Percentiles rank a stretch among this genome's conserved stretches.
phyloP scores from a whole-genome alignment of 2,113 vertebrate genomes.

The Gymnarchus niloticus region DNA sequence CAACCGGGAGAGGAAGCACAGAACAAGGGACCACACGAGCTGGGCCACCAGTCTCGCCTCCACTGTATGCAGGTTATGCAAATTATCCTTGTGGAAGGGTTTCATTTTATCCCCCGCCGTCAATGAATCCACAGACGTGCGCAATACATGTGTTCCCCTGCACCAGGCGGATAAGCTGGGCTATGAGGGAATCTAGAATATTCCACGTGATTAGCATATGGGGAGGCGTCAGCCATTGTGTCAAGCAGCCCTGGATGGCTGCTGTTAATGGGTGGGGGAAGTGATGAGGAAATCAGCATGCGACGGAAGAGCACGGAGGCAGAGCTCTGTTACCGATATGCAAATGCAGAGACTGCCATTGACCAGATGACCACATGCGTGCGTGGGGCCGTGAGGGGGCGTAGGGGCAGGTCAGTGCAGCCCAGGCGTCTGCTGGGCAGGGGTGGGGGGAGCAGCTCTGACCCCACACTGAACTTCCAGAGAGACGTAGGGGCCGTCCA shows the following conservation, averaged over 20 bases:
- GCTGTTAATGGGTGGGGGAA: neutral
- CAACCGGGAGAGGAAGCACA: constrained; percentile 57
- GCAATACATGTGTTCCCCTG: constrained; percentile 42
- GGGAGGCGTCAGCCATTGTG: constrained; percentile 30
- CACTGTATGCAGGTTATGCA: constrained; percentile 39
- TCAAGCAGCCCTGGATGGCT: constrained; percentile 21
- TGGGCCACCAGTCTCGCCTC: constrained; percentile 32
- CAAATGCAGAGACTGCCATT: constrained; percentile 18
- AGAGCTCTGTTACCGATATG: neutral
- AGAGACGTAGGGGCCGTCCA: constrained; percentile 74
- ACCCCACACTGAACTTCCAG: constrained; percentile 85
- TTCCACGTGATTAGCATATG: constrained; percentile 52
- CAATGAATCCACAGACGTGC: constrained; percentile 47
- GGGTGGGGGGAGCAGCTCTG: constrained; percentile 64
- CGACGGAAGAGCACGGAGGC: neutral
- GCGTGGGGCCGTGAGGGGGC: constrained; percentile 28
- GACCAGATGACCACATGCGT: neutral
- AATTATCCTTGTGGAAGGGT: constrained; percentile 42
- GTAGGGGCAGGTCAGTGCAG: constrained; percentile 54
- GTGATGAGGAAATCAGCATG: neutral
- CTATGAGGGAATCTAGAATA: constrained; percentile 53
- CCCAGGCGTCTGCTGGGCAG: constrained; percentile 58
- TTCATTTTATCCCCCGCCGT: constrained; percentile 27
- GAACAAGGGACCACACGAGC: constrained; percentile 35
- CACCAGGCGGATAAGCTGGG: constrained; percentile 39